phyloP scores from a whole-genome alignment of 2,888 invertebrate species.

The Nowickia ferox region DNA sequence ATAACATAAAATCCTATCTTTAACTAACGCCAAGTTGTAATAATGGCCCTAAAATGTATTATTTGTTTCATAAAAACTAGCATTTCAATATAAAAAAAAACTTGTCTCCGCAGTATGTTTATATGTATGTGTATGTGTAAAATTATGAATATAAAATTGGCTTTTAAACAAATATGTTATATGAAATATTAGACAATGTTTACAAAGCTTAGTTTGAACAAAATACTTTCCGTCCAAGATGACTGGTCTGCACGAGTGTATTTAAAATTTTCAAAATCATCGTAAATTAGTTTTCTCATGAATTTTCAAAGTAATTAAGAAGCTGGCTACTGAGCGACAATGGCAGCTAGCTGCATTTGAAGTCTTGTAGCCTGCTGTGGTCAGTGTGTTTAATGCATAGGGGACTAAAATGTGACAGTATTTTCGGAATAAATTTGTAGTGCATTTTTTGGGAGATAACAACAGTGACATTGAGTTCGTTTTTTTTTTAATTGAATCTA shows the following conservation, averaged over 20 bases:
- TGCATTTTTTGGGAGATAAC: no score
- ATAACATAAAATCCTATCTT: no score
- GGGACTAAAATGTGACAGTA: no score
- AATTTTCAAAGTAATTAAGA: no score
- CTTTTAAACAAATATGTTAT: constrained; percentile 49
- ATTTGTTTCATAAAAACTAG: constrained; percentile 38
- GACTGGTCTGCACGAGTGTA: constrained; percentile 26
- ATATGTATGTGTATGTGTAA: constrained; percentile 47
- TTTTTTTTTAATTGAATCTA: no score
- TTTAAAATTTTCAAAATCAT: neutral
- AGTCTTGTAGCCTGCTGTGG: no score
- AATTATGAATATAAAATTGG: constrained; percentile 48
- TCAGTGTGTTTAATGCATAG: no score
- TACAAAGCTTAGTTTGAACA: constrained; percentile 32
- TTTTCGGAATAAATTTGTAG: no score
- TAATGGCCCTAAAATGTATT: neutral
- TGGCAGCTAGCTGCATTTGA: no score
- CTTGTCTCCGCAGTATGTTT: constrained; percentile 38
- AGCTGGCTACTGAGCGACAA: no score
- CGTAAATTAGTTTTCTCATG: neutral
- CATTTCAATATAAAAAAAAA: constrained; percentile 2
- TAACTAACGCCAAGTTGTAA: no score
- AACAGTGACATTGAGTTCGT: no score
- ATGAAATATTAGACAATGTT: constrained; percentile 46
- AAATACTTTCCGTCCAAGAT: constrained; percentile 40